Conservation (phyloP, 2,888 invertebrate genomes). For the Andrena praecox region DNA sequence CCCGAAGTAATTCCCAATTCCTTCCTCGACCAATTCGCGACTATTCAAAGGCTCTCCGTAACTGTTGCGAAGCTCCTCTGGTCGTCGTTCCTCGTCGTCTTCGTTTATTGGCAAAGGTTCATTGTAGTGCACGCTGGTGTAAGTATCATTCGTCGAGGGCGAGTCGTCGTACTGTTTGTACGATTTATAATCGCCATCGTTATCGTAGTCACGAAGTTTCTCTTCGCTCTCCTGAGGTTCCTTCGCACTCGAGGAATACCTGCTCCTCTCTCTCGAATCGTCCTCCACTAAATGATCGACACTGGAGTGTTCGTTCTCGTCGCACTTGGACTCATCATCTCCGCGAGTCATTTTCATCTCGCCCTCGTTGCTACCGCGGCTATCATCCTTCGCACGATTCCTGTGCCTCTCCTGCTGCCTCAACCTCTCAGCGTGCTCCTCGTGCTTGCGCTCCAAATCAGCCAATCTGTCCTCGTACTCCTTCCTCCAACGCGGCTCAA, state of each 20-base stretch:
- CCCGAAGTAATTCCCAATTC: conserved; percentile 63
- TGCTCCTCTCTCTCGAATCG: conserved; percentile 54
- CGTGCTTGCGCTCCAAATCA: conserved; percentile 70
- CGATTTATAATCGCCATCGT: conserved; percentile 17
- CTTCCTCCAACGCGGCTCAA: conserved; percentile 71
- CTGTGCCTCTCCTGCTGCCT: conserved; percentile 67
- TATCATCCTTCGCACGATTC: conserved; percentile 43
- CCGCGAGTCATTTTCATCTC: conserved; percentile 3
- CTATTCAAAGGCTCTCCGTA: conserved; percentile 81
- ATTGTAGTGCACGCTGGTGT: conserved; percentile 31
- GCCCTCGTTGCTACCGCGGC: conserved; percentile 49
- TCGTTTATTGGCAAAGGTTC: conserved; percentile 59
- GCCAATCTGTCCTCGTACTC: conserved; percentile 69
- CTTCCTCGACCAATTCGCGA: conserved; percentile 75
- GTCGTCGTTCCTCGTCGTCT: conserved; percentile 48
- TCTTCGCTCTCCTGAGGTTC: conserved; percentile 19
- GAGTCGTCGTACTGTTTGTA: conserved; percentile 32
- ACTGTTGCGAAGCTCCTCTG: conserved; percentile 78
- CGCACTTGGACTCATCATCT: conserved; percentile 2
- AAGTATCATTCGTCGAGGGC: conserved; percentile 29
- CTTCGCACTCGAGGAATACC: conserved; percentile 24
- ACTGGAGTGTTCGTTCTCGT: conserved; percentile 35
- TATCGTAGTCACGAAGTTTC: conserved; percentile 10
- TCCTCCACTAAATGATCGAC: conserved; percentile 49
- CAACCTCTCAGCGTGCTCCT: conserved; percentile 68